Evolutionary conservation across 2,113 vertebrate species (phyloP).

Genomic region (Rallus limicola): DNA sequence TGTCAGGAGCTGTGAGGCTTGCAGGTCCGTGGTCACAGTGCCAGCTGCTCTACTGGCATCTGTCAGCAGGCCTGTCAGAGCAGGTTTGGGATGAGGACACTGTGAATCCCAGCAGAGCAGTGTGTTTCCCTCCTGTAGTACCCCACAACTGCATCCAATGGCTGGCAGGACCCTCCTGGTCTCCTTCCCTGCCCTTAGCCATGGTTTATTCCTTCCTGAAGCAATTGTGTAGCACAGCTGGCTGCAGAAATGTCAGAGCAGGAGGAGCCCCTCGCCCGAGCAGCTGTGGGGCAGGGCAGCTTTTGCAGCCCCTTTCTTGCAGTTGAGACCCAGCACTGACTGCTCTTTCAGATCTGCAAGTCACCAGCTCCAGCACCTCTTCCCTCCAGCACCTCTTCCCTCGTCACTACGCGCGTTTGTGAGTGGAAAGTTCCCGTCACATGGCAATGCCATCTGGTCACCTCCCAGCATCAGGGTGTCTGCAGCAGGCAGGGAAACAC

Average conservation of each 20-base stretch:
- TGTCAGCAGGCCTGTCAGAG: not conserved
- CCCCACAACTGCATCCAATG: fast-evolving
- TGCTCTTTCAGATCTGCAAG: not conserved
- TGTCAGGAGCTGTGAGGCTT: not conserved
- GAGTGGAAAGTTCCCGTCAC: not conserved
- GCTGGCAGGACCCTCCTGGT: not conserved
- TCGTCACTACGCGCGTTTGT: not conserved
- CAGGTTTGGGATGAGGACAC: not conserved
- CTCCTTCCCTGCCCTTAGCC: not conserved
- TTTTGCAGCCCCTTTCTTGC: not conserved
- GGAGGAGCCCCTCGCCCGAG: not conserved
- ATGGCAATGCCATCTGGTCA: not conserved
- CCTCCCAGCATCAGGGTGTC: fast-evolving
- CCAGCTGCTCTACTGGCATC: not conserved
- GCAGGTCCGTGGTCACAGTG: fast-evolving
- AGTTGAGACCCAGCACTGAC: not conserved
- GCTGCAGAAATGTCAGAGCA: not conserved
- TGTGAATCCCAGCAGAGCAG: not conserved
- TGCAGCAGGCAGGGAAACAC: not conserved
- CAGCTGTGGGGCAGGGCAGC: not conserved
- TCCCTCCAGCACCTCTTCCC: not conserved
- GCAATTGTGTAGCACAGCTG: not conserved
- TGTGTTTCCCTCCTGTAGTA: not conserved
- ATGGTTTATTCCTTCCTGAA: not conserved
- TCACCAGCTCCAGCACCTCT: not conserved